A percentile compares a stretch with the other conserved stretches of the same genome.
phyloP scores from a whole-genome alignment of 2,113 vertebrate species.

The Melanocharis versteri region DNA sequence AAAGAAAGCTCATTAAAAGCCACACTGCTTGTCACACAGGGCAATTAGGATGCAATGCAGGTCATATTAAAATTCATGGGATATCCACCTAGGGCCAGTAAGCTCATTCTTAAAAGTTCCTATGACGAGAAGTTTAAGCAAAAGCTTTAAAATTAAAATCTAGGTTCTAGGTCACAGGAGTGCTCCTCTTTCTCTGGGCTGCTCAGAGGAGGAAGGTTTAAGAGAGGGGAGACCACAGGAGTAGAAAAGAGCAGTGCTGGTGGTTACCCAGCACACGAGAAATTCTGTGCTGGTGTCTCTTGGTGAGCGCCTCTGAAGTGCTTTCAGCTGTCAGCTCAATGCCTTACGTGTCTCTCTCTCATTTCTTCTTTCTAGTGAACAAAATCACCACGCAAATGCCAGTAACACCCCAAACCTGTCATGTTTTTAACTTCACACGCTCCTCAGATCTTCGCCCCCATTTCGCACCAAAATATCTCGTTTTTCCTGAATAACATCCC shows the following conservation, averaged over 20 bases:
- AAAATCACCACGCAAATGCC: not conserved
- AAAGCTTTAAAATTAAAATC: not conserved
- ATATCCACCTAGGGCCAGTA: not conserved
- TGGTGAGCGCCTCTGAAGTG: not conserved
- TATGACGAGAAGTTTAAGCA: not conserved
- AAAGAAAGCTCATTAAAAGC: conserved; percentile 52
- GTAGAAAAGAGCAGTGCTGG: not conserved
- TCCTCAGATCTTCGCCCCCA: not conserved
- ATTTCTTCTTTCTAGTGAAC: not conserved
- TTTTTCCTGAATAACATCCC: not conserved
- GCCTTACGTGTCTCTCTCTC: not conserved
- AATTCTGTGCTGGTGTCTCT: not conserved
- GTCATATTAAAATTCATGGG: conserved; percentile 21
- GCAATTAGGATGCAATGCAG: not conserved
- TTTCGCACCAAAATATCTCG: not conserved
- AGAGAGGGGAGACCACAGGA: not conserved
- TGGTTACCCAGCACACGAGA: not conserved
- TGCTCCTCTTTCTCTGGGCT: not conserved
- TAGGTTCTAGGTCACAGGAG: not conserved
- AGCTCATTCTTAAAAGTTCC: not conserved
- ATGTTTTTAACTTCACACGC: not conserved
- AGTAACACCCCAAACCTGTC: not conserved
- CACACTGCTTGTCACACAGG: not conserved
- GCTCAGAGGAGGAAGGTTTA: not conserved
- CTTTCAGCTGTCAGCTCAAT: not conserved